Percentiles rank a stretch among this genome's conserved stretches.
Conservation (phyloP, 2,113 vertebrate species). For the Larimichthys polyactis region DNA sequence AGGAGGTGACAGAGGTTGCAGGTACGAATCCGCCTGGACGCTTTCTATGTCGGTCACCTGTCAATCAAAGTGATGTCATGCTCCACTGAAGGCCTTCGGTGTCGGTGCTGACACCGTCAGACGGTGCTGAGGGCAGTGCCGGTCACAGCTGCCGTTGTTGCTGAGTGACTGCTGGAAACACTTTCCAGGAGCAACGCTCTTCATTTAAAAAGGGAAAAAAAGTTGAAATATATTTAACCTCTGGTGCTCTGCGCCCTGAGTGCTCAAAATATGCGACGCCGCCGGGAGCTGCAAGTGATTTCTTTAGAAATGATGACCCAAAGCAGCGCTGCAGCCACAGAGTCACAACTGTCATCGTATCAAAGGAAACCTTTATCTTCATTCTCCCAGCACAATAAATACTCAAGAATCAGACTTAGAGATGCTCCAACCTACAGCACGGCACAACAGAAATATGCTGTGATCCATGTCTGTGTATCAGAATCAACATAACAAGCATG, state of each 20-base stretch:
- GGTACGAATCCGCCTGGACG: slow-evolving; percentile 41
- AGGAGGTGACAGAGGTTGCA: slow-evolving; percentile 31
- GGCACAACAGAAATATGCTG: neutral
- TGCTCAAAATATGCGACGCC: slow-evolving; percentile 3
- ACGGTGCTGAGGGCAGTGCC: neutral
- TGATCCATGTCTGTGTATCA: neutral
- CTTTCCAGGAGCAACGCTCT: slow-evolving; percentile 41
- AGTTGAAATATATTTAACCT: slow-evolving; percentile 59
- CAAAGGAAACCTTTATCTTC: slow-evolving; percentile 62
- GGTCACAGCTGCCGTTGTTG: slow-evolving; percentile 3
- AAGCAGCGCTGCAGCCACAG: slow-evolving; percentile 44
- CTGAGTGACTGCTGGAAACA: neutral
- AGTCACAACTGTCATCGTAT: slow-evolving; percentile 55
- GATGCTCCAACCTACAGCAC: neutral
- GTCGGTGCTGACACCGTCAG: neutral
- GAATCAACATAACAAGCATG: neutral
- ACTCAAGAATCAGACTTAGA: slow-evolving; percentile 15
- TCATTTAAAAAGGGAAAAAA: slow-evolving; percentile 22
- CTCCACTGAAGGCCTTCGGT: neutral
- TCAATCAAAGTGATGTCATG: slow-evolving; percentile 20
- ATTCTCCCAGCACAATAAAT: slow-evolving; percentile 37
- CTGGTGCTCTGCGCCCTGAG: slow-evolving; percentile 21
- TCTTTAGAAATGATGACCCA: slow-evolving; percentile 55
- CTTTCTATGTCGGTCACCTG: slow-evolving; percentile 25
- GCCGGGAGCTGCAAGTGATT: slow-evolving; percentile 35